Evolutionary conservation across 2,797 vertebrate genomes (phyloP).

Genomic region (Paguma larvata): DNA sequence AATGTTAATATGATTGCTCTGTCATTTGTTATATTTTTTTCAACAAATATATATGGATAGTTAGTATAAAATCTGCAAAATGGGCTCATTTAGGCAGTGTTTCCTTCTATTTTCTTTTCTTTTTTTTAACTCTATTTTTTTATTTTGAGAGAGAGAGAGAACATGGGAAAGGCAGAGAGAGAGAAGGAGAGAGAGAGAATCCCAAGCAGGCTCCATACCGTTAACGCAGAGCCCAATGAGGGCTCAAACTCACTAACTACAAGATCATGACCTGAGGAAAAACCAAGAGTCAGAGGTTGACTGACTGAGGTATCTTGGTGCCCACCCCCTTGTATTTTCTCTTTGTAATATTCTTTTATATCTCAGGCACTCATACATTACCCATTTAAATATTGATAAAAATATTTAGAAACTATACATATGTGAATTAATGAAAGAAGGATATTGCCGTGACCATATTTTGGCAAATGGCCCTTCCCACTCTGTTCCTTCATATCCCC

Average conservation of each 20-base stretch:
- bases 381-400: not conserved
- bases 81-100: not conserved
- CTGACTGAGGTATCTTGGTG: too few relatives aligned
- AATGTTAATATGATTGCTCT: not conserved
- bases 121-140: too few relatives aligned
- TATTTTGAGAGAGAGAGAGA: too few relatives aligned
- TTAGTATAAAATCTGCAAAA: not conserved
- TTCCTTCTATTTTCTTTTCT: not conserved
- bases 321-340: too few relatives aligned
- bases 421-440: not conserved
- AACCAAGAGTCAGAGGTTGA: too few relatives aligned
- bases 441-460: not conserved
- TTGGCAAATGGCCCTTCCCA: not conserved
- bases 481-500: not conserved
- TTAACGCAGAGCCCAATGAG: too few relatives aligned
- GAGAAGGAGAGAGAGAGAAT: too few relatives aligned
- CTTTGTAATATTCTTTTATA: not conserved
- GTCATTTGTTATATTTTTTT: not conserved
- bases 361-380: not conserved
- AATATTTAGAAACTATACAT: not conserved
- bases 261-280: too few relatives aligned
- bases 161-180: too few relatives aligned
- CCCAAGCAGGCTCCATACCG: too few relatives aligned
- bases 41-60: not conserved
- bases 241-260: too few relatives aligned